Base-by-base conservation (phyloP, 2,797 vertebrate species). In the Garrulus glandarius region DNA sequence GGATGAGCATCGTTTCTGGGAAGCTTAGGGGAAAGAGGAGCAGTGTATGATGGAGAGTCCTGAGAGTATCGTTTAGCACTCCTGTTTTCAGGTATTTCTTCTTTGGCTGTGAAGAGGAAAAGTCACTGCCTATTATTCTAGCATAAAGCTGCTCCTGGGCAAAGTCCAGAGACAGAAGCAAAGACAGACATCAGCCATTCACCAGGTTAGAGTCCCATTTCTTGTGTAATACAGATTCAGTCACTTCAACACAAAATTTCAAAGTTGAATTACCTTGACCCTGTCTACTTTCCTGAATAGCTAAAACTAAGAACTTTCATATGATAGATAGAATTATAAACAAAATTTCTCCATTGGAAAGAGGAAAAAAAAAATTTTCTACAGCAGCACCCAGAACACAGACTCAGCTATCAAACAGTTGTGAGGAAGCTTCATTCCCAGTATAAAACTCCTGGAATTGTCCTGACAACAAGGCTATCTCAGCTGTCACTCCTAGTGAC, bases 1-100 rank as follows among this genome's bases (percentile, higher is more conserved):
- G 98, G 98, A 95, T 98, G 98, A 70, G 97, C 97, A 87, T 99
- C 98, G 13, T 97, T 98, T 87, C 98, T 98, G 88, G 98, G 94
- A 76, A 98, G 97, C 97, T 99, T 99, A 43, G 99, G 98, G 53
- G 99, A 99, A 81, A 99, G 98, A 53, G 99, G 98, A 60, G 98
- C 98, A 37, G 98, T 96, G 21, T 98, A 99, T 0, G 98, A 97
- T 2, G 98, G 98, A 76, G 98, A 98, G 79, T 99, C 97, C 78
- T 98, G 98, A 83, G 98, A 97, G 93, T 98, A 98, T 83, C 98
- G 98, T 97, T 99, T 99, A 93, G 97, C 93, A 52, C 92, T 98
- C 75, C 98, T 98, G 86, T 96, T 98, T 91, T 99, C 99, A 81
- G 98, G 88, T 47, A 98, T 92, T 93, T 99, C 99, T 93, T 99